A percentile compares a stretch with the other conserved stretches of the same genome.
phyloP scores from a whole-genome alignment of 2,797 vertebrate genomes.

The Molossus alvarezi region DNA sequence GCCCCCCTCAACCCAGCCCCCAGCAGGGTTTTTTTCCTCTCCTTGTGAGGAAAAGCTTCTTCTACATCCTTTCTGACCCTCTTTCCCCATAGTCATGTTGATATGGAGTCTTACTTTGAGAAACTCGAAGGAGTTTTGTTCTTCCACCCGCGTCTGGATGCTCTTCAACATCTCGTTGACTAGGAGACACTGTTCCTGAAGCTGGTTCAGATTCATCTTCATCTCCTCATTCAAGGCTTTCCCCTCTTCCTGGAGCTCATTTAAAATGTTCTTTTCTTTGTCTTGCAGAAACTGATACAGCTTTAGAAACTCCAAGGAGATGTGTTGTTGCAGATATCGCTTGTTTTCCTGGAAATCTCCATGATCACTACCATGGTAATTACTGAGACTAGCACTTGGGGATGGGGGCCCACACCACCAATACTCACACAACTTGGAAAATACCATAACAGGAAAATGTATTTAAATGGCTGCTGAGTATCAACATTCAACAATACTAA shows the following conservation, averaged over 20 bases:
- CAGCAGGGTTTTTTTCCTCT: too few species aligned
- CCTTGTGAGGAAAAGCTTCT: neutral
- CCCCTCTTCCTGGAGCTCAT: slow-evolving; percentile 81
- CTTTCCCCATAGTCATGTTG: neutral
- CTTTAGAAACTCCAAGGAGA: slow-evolving; percentile 88
- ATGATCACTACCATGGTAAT: slow-evolving; percentile 73
- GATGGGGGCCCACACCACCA: neutral
- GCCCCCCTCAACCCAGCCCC: neutral
- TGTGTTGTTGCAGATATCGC: slow-evolving; percentile 80
- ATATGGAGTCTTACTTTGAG: slow-evolving; percentile 83
- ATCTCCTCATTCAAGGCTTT: slow-evolving; percentile 80
- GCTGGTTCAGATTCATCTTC: slow-evolving; percentile 75
- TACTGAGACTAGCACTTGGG: slow-evolving; percentile 66
- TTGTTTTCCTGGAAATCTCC: slow-evolving; percentile 87
- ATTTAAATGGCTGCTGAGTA: slow-evolving; percentile 5
- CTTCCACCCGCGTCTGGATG: slow-evolving; percentile 77
- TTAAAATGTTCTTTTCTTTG: slow-evolving; percentile 87
- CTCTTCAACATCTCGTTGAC: slow-evolving; percentile 75
- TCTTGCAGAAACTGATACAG: slow-evolving; percentile 88
- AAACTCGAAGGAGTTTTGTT: slow-evolving; percentile 81
- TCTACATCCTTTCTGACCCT: neutral
- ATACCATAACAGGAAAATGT: slow-evolving; percentile 6
- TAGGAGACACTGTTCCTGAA: slow-evolving; percentile 74
- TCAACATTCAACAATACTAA: neutral
- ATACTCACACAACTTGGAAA: slow-evolving; percentile 38